phyloP scores from a whole-genome alignment of 2,888 invertebrate genomes.

The Chloromyia formosa region DNA sequence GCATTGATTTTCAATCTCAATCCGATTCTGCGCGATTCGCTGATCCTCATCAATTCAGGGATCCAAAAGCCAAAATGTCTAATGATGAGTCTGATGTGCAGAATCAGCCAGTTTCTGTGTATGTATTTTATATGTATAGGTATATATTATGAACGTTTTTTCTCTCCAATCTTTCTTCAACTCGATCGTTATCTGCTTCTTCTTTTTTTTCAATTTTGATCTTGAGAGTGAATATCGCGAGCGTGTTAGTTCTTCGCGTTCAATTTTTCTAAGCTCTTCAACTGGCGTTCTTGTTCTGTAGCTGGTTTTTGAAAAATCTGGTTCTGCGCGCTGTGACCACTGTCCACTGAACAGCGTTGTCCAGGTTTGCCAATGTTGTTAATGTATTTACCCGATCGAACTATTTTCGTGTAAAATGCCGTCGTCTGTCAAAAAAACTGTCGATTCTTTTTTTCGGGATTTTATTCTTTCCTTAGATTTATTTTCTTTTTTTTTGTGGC shows the following conservation, averaged over 20 bases:
- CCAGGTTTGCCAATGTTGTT: too few species aligned
- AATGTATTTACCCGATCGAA: not conserved
- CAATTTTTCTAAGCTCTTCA: conserved; percentile 32
- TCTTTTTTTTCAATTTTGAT: conserved; percentile 3
- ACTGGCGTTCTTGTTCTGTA: conserved; percentile 14
- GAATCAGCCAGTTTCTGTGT: not conserved
- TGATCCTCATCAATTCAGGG: not conserved
- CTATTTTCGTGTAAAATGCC: conserved; percentile 23
- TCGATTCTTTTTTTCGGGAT: not conserved
- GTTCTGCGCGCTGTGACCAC: not conserved
- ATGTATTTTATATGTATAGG: too few species aligned
- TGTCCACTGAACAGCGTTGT: not conserved
- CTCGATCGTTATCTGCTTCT: not conserved
- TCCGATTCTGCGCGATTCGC: not conserved
- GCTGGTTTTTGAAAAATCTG: conserved; percentile 1
- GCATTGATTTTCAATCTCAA: not conserved
- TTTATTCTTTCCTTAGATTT: not conserved
- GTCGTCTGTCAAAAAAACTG: conserved; percentile 21
- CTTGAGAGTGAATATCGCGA: not conserved
- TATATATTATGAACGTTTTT: too few species aligned
- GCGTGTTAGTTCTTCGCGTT: not conserved
- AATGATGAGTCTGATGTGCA: not conserved
- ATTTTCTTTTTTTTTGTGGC: not conserved
- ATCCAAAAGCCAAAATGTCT: not conserved
- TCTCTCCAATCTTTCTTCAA: not conserved